Base-by-base conservation (phyloP, 2,888 invertebrate genomes). In the Tribolium freemani region DNA sequence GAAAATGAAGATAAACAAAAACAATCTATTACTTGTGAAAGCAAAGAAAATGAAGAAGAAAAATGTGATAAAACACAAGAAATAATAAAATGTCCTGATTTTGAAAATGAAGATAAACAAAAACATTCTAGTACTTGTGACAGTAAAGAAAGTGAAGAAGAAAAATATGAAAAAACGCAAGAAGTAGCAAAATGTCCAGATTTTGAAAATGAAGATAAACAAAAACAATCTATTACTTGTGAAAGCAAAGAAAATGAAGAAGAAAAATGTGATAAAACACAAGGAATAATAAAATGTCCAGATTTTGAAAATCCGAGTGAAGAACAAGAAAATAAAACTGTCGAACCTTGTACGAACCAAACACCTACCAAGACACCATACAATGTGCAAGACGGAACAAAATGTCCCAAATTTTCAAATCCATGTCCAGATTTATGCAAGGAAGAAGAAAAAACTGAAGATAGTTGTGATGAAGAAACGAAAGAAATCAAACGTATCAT, bases 21-120 rank as follows among this genome's bases (percentile, higher is more conserved):
- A 16, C 1, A 2, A 1, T 16, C 16, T 2, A 16, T 16, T 16
- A 2, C 16, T 16, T 16, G 16, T 16, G 2, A 16, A 16, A 16
- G 16, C 2, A 16, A 16, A 16, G 31, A 31, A 31, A 31, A 3
- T 9, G 31, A 31, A 46, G 10, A 46, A 5, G 46, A 46, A n/a
- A 11, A 6, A n/a, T 46, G 46, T 46, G 46, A 30, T 2, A 21
- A 21, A 54, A 30, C 26, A 26, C 0, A 26, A 26, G 21, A 26
- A 54, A 30, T 10, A 10, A 10, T 10, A n/a, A 54, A 54, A 54
- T 57, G 57, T 44, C 57, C 57, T 2, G 57, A 57, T 57, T 57
- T 57, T n/a, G 8, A 51, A 21, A n/a, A n/a, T 51, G 3, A 13
- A 13, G 5, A 51, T n/a, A 9, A 13, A n/a, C 16, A 31, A 31